A percentile compares a stretch with the other conserved stretches of the same genome.
phyloP scores from a whole-genome alignment of 2,113 vertebrate species.

The Platysteira castanea region DNA sequence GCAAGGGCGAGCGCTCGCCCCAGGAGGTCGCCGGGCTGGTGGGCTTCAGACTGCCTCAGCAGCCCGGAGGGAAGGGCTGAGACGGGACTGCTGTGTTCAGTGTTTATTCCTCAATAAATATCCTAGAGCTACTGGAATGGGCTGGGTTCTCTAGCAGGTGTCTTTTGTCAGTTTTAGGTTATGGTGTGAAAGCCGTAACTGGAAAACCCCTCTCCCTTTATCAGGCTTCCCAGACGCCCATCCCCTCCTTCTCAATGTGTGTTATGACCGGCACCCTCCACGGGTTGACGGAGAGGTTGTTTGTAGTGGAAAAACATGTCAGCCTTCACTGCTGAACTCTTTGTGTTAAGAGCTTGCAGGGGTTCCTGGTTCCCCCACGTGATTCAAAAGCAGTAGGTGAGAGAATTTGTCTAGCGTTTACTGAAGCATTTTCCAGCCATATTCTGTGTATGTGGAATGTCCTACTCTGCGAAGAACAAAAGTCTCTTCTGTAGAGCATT shows the following conservation, averaged over 20 bases:
- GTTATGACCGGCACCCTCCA: accelerated
- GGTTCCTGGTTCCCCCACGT: neutral
- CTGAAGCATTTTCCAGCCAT: neutral
- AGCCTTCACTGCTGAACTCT: neutral
- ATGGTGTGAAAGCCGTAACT: accelerated
- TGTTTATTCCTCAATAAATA: neutral
- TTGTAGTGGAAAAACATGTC: neutral
- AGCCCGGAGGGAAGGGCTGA: slow-evolving; percentile 93
- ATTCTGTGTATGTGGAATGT: accelerated
- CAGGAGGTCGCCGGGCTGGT: slow-evolving; percentile 83
- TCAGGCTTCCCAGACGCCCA: accelerated
- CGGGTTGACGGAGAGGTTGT: accelerated
- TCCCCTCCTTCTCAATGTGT: accelerated
- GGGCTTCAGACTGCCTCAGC: slow-evolving; percentile 86
- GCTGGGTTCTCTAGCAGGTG: neutral
- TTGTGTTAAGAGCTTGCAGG: neutral
- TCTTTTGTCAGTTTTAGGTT: neutral
- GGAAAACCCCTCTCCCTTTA: too few relatives aligned
- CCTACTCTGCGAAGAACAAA: neutral
- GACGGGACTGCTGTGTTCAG: neutral
- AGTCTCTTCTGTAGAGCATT: neutral
- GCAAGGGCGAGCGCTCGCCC: slow-evolving; percentile 77
- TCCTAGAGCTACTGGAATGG: accelerated
- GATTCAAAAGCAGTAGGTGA: neutral
- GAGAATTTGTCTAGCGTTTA: neutral